These are phyloP conservation scores for Epizoanthus scotinus DNA, from an alignment of 92 coral and sea anemone species.

Conservation along the genomic window DNA sequence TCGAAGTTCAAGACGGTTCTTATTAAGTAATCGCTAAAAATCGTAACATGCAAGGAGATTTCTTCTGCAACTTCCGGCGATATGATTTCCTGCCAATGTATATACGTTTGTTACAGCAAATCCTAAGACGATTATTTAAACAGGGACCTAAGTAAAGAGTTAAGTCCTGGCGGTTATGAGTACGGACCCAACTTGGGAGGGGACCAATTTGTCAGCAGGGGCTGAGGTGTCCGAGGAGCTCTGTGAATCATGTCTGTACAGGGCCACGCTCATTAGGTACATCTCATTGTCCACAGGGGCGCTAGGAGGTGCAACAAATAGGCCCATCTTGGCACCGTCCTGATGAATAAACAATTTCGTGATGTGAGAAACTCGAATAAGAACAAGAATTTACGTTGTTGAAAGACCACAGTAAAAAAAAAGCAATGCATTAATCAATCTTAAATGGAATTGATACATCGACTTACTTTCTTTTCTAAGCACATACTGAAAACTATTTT, in stretches of 20 bases:
- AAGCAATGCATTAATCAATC: too few relatives aligned
- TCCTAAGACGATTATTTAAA: too few relatives aligned
- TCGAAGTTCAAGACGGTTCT: too few relatives aligned
- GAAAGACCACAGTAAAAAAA: too few relatives aligned
- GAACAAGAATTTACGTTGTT: neutral
- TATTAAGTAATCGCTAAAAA: too few relatives aligned
- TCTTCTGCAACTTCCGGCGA: too few relatives aligned
- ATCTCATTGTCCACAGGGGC: constrained; percentile 95
- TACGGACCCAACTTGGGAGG: constrained; percentile 85
- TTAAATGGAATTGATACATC: too few relatives aligned
- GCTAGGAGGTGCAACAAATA: constrained; percentile 65
- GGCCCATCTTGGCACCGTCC: constrained; percentile 67
- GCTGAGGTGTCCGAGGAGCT: constrained; percentile 60
- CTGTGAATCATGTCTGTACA: constrained; percentile 78
- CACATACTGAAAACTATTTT: too few relatives aligned
- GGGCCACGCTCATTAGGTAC: constrained; percentile 93
- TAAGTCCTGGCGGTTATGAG: constrained; percentile 55
- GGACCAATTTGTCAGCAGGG: constrained; percentile 54
- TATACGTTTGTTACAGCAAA: neutral
- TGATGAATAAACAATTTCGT: constrained; percentile 28
- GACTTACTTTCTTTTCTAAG: too few relatives aligned
- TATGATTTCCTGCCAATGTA: neutral
- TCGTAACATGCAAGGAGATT: too few relatives aligned
- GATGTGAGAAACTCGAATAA: neutral
- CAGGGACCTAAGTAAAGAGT: neutral